Base-by-base conservation (phyloP, 2,113 vertebrate species). In the Lepidiolamprologus cunningtoni region DNA sequence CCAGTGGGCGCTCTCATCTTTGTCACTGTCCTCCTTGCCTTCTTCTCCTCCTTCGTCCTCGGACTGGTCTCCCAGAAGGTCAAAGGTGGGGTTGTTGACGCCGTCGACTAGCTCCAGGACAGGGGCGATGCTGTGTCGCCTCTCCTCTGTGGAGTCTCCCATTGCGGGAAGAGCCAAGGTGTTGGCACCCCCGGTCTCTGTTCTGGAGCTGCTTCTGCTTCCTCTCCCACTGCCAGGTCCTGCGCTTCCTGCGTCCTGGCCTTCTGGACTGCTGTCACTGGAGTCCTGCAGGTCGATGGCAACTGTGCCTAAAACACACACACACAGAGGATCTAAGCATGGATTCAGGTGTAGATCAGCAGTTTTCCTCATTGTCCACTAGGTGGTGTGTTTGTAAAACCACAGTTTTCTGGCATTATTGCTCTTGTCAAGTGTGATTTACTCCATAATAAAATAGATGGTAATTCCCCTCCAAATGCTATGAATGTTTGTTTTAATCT, bases 51-150 rank as follows among this genome's bases (percentile, higher is more conserved):
- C 96, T 92, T 97, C 97, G 4, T 97, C 97, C 86, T 97, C 97
- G 1, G 97, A 97, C 54, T 97, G 97, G 93, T 97, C 97, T 12
- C 96, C 97, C 81, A 97, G 91, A n/a, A 97, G 95, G 94, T 97
- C 97, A 68, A 97, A 97, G 28, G 96, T 95, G 28, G 96, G 90
- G 78, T 92, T 92, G 86, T 92, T 95, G 16, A 96, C 96, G 1
- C 96, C 94, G 7, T 97, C 97, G 47, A 97, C 95, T 81, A 97
- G 93, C 92, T 97, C 97, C 86, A 97, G 95, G 26, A 97, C 97
- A 0, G 97, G 97, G 11, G 96, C 97, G 3, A 97, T 97, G 93
- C 97, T 97, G 95, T 96, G 96, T 26, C 96, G 91, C 68, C 96
- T 94, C 86, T 96, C 96, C 57, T 96, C 93, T 0, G 76, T 89